These are phyloP conservation scores for Agelaius tricolor DNA, from an alignment of 2,113 vertebrate species.

Conservation along the genomic window DNA sequence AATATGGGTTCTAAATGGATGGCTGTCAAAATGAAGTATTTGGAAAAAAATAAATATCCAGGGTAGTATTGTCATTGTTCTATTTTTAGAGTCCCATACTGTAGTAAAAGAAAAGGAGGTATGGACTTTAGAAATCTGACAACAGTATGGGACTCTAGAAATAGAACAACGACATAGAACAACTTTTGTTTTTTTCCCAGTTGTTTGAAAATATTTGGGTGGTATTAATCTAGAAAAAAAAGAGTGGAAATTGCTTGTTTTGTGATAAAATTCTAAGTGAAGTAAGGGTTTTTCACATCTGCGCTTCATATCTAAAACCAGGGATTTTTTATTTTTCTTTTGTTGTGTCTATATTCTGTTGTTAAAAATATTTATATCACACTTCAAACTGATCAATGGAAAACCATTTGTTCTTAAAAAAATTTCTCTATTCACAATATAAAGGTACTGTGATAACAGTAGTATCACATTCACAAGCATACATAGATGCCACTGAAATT, in stretches of 20 bases:
- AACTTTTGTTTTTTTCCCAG: not conserved
- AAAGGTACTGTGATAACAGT: not conserved
- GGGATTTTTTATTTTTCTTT: not conserved
- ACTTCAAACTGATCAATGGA: not conserved
- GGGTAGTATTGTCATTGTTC: not conserved
- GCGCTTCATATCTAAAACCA: not conserved
- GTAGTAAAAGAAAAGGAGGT: too few species aligned
- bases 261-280: not conserved
- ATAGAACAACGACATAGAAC: not conserved
- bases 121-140: too few species aligned
- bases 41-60: not conserved
- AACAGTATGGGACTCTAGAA: too few species aligned
- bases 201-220: not conserved
- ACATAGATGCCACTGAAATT: not conserved
- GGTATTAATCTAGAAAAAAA: not conserved
- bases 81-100: too few species aligned
- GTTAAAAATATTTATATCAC: not conserved
- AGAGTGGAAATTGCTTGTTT: not conserved
- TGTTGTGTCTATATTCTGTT: not conserved
- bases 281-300: not conserved
- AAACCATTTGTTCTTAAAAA: not conserved
- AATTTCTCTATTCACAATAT: not conserved
- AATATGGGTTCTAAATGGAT: not conserved
- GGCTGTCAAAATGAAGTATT: conserved; percentile 11
- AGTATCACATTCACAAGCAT: not conserved